Evolutionary conservation across 2,797 vertebrate genomes (phyloP).

Genomic region (Halcyon smyrnensis): DNA sequence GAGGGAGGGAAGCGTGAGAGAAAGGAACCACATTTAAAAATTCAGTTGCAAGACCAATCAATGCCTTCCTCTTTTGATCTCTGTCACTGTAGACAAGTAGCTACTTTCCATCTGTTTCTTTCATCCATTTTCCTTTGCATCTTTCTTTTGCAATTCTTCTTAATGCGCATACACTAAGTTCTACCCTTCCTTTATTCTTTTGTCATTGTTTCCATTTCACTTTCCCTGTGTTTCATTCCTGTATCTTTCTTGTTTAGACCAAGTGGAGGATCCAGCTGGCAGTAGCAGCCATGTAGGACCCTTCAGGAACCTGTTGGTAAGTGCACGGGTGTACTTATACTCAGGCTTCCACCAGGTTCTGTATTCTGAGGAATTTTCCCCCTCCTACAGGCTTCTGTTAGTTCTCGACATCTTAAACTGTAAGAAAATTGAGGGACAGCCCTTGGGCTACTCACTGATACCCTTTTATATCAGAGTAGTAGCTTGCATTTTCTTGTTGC

Average conservation of each 20-base stretch:
- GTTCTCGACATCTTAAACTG: background rate
- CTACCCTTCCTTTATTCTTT: conserved; percentile 68
- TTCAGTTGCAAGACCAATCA: background rate
- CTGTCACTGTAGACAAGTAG: background rate
- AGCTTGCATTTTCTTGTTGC: background rate
- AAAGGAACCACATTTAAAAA: background rate
- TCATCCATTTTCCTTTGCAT: conserved; percentile 36
- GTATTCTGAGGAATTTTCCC: background rate
- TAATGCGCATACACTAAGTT: background rate
- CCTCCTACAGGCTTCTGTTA: background rate
- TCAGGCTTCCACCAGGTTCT: conserved; percentile 74
- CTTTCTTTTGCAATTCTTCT: conserved; percentile 50
- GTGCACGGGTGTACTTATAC: conserved; percentile 80
- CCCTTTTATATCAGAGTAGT: background rate
- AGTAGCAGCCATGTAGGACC: conserved; percentile 80
- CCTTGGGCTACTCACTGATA: background rate
- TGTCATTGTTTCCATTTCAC: conserved; percentile 75
- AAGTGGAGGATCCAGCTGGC: conserved; percentile 81
- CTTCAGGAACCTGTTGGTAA: conserved; percentile 81
- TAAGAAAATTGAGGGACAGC: background rate
- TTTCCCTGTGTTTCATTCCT: conserved; percentile 81
- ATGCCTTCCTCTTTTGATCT: background rate
- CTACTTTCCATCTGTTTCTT: conserved; percentile 56
- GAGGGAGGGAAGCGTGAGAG: background rate
- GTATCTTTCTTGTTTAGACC: conserved; percentile 82